Conservation (phyloP, 2,797 vertebrate species). For the Chrosomus eos region DNA sequence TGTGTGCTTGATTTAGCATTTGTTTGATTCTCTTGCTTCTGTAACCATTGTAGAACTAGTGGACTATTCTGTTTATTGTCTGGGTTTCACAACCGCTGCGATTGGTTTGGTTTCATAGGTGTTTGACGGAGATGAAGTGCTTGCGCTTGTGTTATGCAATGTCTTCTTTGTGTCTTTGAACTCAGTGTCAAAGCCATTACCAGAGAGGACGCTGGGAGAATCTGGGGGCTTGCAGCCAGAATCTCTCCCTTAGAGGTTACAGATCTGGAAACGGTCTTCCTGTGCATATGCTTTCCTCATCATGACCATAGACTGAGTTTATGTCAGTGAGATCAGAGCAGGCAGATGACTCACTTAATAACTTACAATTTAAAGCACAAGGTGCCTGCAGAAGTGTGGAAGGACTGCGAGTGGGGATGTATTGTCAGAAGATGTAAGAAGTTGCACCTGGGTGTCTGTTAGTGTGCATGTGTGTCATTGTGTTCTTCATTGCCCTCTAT, state of each 20-base stretch:
- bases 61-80: conserved; percentile 37
- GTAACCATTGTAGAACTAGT: conserved; percentile 20
- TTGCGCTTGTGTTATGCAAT: conserved; percentile 47
- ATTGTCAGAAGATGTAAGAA: conserved; percentile 5
- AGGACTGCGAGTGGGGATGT: neutral
- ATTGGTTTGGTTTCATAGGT: conserved; percentile 33
- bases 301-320: conserved; percentile 26
- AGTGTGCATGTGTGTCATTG: conserved; percentile 3
- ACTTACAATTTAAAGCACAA: conserved; percentile 2
- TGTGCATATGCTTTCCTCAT: conserved; percentile 13
- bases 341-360: conserved; percentile 36
- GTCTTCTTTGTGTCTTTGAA: conserved; percentile 58
- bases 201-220: conserved; percentile 49
- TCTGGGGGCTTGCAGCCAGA: conserved; percentile 39
- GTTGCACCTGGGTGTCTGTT: conserved; percentile 26
- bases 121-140: conserved; percentile 46
- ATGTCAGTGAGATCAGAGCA: conserved; percentile 15
- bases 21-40: conserved; percentile 27
- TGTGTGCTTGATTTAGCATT: conserved; percentile 42
- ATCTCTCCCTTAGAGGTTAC: conserved; percentile 38
- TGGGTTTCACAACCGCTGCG: conserved; percentile 23
- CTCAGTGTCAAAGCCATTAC: conserved; percentile 61
- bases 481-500: neutral
- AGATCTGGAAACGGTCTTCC: conserved; percentile 40
- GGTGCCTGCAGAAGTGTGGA: neutral